Evolutionary conservation across 2,797 vertebrate genomes (phyloP), one percentile per base, ranked within the genome.

Genomic region (Anabas testudineus): DNA sequence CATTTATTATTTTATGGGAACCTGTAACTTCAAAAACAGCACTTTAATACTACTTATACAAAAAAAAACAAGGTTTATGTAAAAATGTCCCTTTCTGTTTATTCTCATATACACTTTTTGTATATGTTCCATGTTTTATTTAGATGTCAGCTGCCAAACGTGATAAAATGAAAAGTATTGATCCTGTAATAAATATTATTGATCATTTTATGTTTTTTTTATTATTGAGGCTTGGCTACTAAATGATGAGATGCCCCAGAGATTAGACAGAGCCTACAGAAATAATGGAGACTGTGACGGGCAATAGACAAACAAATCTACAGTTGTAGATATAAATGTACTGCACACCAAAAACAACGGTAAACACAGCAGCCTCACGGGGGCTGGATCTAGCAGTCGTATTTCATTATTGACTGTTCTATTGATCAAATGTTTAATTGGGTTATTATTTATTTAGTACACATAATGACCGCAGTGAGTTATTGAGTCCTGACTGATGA

Each of bases 101-200:
- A n/a, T n/a, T n/a, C n/a, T n/a, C n/a, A n/a, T n/a, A n/a, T n/a
- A n/a, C n/a, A n/a, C n/a, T n/a, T n/a, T n/a, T n/a, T n/a, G n/a
- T n/a, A n/a, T n/a, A n/a, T n/a, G n/a, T n/a, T n/a, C n/a, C n/a
- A n/a, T n/a, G n/a, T n/a, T n/a, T n/a, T n/a, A n/a, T n/a, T n/a
- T n/a, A n/a, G n/a, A n/a, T n/a, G n/a, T n/a, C n/a, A n/a, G n/a
- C n/a, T 36, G 53, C 19, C 26, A 46, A 22, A 22, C 22, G 18
- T 59, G 67, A 85, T 71, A 66, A 77, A 85, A 65, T 61, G 70
- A 51, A 60, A 68, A 2, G 10, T 19, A 76, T 82, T 3, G 53
- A 69, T 63, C 21, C 16, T 10, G 10, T 59, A 74, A 69, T 59
- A 76, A 59, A 71, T 54, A 51, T 4, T 55, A 76, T 82, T 32